These are phyloP conservation scores for Drosophila aldrichi DNA, from an alignment of 2,888 invertebrate species.

Conservation along the genomic window DNA sequence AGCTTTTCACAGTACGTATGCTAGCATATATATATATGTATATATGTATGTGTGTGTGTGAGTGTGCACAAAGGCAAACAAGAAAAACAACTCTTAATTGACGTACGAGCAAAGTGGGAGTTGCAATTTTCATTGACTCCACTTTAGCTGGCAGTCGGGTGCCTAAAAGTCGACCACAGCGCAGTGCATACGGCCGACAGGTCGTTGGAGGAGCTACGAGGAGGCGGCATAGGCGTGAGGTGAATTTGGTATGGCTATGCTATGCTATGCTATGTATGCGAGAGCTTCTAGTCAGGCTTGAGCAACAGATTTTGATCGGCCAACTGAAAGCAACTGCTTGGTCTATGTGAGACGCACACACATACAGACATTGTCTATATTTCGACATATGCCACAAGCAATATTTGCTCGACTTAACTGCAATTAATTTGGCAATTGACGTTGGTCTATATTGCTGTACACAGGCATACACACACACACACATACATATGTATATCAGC, in stretches of 20 bases:
- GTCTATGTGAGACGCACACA: not conserved
- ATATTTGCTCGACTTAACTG: conserved; percentile 82
- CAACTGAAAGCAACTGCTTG: conserved; percentile 6
- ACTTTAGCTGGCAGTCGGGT: conserved; percentile 75
- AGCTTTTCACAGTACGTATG: conserved; percentile 49
- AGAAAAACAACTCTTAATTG: conserved; percentile 80
- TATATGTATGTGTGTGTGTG: conserved; percentile 15
- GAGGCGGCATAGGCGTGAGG: not conserved
- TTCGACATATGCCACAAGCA: conserved; percentile 7
- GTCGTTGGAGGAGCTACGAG: not conserved
- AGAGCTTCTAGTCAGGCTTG: not conserved
- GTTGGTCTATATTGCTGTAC: conserved; percentile 49
- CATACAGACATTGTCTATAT: not conserved
- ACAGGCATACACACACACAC: not conserved
- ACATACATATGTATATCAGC: not conserved
- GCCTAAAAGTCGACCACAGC: conserved; percentile 53
- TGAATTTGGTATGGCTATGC: conserved; percentile 13
- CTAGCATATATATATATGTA: not conserved
- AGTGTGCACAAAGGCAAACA: conserved; percentile 33
- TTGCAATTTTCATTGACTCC: conserved; percentile 84
- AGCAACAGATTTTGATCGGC: conserved; percentile 26
- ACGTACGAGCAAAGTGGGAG: conserved; percentile 84
- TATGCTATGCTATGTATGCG: conserved; percentile 18
- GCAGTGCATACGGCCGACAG: conserved; percentile 12
- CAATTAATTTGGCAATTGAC: conserved; percentile 84